Conservation (phyloP, 2,888 invertebrate species). For the Oligia latruncula region DNA sequence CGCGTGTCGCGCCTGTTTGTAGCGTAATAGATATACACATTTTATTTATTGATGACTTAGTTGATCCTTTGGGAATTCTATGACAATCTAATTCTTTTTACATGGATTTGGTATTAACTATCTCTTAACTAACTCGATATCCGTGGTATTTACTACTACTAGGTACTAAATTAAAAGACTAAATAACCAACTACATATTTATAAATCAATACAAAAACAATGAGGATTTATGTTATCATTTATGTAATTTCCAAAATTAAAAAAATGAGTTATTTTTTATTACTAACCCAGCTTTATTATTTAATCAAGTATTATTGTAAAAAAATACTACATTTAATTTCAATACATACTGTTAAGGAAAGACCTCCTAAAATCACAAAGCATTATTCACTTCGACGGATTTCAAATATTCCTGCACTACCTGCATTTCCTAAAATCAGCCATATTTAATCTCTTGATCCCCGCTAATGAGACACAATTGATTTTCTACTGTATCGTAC, state of each 20-base stretch:
- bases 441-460: background rate
- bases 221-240: too few species aligned
- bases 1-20: too few species aligned
- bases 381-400: slow-evolving; percentile 2
- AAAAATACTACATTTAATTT: background rate
- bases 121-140: too few species aligned
- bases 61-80: background rate
- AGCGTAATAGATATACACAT: background rate
- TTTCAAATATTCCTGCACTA: background rate
- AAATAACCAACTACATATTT: too few species aligned
- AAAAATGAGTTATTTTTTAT: background rate
- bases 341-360: background rate
- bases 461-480: too few species aligned
- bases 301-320: background rate
- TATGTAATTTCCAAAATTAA: background rate
- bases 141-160: too few species aligned
- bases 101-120: too few species aligned
- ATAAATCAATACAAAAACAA: too few species aligned
- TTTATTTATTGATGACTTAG: background rate
- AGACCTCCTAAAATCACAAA: background rate
- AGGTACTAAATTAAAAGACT: too few species aligned
- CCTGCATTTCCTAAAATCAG: background rate
- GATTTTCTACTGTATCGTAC: too few species aligned
- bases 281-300: background rate
- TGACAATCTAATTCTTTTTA: background rate